A percentile compares a stretch with the other conserved stretches of the same genome.
Evolutionary conservation across 2,888 invertebrate genomes (phyloP).

Genomic region (Cantharis rufa): DNA sequence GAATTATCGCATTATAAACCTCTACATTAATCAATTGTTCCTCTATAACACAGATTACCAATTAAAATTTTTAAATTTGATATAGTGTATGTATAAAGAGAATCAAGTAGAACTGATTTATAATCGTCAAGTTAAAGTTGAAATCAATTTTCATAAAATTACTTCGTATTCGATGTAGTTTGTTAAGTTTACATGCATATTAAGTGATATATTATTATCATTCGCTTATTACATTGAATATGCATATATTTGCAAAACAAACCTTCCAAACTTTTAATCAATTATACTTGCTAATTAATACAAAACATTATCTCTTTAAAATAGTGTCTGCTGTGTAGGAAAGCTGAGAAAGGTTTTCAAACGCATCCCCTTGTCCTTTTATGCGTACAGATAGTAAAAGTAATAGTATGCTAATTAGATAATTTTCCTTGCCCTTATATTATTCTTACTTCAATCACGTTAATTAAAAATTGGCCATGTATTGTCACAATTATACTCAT

Average conservation of each 20-base stretch:
- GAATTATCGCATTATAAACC: not conserved
- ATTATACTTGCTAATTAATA: constrained; percentile 30
- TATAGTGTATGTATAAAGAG: too few species aligned
- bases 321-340: constrained; percentile 9
- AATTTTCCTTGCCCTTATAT: constrained; percentile 31
- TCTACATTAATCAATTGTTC: not conserved
- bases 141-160: not conserved
- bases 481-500: constrained; percentile 28
- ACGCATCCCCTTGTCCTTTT: constrained; percentile 25
- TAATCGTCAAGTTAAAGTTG: not conserved
- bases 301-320: constrained; percentile 13
- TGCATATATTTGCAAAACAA: constrained; percentile 22
- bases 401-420: constrained; percentile 39
- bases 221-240: constrained; percentile 18
- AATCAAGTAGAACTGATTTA: not conserved
- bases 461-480: constrained; percentile 38
- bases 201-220: not conserved
- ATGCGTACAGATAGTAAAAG: constrained; percentile 27
- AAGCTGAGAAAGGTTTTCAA: constrained; percentile 12
- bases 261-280: constrained; percentile 28
- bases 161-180: not conserved
- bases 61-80: not conserved
- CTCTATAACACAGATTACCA: not conserved
- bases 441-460: constrained; percentile 29
- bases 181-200: not conserved